Conservation (phyloP, 2,888 invertebrate species). For the Malacosoma neustria region DNA sequence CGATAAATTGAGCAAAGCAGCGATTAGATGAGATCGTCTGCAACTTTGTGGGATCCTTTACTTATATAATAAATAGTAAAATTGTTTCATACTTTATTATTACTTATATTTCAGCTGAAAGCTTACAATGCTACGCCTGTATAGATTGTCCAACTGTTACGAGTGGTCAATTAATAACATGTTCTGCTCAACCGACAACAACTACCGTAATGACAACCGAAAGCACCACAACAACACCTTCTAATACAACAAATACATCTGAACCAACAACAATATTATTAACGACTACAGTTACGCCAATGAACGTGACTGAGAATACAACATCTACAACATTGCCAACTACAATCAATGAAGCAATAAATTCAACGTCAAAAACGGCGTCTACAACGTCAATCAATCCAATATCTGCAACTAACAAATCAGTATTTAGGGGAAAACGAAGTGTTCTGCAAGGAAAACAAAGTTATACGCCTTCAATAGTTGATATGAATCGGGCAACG, state of each 20-base stretch:
- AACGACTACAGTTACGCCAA: conserved; percentile 5
- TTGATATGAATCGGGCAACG: background rate
- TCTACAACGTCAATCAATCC: background rate
- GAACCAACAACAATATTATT: conserved; percentile 4
- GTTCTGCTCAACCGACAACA: conserved; percentile 10
- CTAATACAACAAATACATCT: conserved; percentile 3
- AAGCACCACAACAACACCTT: conserved; percentile 6
- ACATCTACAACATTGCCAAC: background rate
- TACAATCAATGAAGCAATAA: background rate
- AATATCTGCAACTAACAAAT: background rate
- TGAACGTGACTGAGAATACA: conserved; percentile 2
- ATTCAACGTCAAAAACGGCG: background rate
- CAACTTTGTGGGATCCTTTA: no score
- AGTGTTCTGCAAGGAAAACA: no score
- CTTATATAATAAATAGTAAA: no score
- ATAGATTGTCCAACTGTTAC: conserved; percentile 18
- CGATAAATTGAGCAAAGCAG: no score
- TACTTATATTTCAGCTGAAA: conserved; percentile 23
- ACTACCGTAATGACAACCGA: conserved; percentile 3
- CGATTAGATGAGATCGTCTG: no score
- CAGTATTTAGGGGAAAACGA: background rate
- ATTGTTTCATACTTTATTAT: background rate
- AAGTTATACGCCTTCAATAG: background rate
- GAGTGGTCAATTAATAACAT: conserved; percentile 16
- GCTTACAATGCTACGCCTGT: conserved; percentile 30